Percentiles rank a stretch among this genome's conserved stretches.
phyloP scores from a whole-genome alignment of 2,888 invertebrate species.

The Anagyrus pseudococci region DNA sequence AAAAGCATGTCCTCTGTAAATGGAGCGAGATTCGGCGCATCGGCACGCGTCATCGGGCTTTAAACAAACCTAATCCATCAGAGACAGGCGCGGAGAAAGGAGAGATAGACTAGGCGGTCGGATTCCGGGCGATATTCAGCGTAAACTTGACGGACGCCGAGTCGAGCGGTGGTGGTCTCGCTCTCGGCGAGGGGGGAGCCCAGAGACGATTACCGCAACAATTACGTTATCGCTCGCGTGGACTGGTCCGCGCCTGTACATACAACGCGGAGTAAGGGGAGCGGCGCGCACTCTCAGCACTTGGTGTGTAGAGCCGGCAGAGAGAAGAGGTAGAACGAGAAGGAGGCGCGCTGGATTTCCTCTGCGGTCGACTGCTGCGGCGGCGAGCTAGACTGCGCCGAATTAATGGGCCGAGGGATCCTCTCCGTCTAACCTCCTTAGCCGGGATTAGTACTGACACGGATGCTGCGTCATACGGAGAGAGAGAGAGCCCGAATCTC shows the following conservation, averaged over 20 bases:
- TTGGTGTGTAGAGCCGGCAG: no score
- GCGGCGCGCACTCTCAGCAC: no score
- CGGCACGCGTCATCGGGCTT: no score
- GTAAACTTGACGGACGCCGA: conserved; percentile 16
- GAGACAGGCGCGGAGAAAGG: no score
- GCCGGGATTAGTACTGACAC: conserved; percentile 51
- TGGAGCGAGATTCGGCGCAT: no score
- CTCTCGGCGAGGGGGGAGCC: not conserved
- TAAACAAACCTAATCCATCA: no score
- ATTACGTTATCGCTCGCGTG: conserved; percentile 28
- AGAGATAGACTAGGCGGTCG: no score
- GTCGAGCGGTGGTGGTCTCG: not conserved
- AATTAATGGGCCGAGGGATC: conserved; percentile 50
- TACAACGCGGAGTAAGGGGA: not conserved
- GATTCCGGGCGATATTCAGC: conserved; percentile 8
- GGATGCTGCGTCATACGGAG: conserved; percentile 40
- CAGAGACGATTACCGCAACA: conserved; percentile 21
- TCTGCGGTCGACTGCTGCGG: conserved; percentile 38
- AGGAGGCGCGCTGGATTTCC: conserved; percentile 36
- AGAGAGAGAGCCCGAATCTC: no score
- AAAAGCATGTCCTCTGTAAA: no score
- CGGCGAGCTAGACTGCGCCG: conserved; percentile 36
- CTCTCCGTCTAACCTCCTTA: conserved; percentile 51
- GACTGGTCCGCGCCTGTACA: no score
- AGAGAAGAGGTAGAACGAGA: not conserved